A percentile compares a stretch with the other conserved stretches of the same genome.
These are phyloP conservation scores for Xenentodon cancila DNA, from an alignment of 2,797 vertebrate genomes.

Conservation along the genomic window DNA sequence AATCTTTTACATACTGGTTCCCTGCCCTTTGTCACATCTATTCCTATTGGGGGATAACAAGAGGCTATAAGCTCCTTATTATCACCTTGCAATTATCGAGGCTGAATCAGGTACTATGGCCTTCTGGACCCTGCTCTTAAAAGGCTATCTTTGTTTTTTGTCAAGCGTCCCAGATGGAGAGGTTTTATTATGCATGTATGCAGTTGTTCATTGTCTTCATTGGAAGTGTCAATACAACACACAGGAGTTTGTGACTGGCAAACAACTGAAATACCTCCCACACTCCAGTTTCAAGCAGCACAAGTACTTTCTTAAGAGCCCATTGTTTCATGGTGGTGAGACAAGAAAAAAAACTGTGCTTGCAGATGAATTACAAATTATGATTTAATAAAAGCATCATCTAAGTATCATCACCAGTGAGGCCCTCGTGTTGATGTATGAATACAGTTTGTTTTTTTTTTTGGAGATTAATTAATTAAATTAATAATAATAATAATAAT, in stretches of 20 bases:
- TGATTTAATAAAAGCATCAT: too few relatives aligned
- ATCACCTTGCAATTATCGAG: constrained; percentile 76
- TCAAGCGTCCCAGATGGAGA: constrained; percentile 54
- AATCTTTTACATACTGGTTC: constrained; percentile 63
- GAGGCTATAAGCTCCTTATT: constrained; percentile 79
- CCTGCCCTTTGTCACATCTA: constrained; percentile 60
- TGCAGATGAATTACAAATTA: constrained; percentile 14
- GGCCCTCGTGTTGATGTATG: too few relatives aligned
- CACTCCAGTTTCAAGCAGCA: constrained; percentile 44
- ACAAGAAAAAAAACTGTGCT: constrained; percentile 8
- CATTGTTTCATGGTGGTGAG: constrained; percentile 31
- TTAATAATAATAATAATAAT: too few relatives aligned
- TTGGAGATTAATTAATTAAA: too few relatives aligned
- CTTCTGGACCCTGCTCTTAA: constrained; percentile 42
- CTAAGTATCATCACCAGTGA: too few relatives aligned
- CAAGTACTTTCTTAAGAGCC: constrained; percentile 46
- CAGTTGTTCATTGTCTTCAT: constrained; percentile 52
- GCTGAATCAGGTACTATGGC: constrained; percentile 55
- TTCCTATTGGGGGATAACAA: constrained; percentile 68
- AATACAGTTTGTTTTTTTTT: too few relatives aligned
- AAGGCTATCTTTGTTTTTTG: constrained; percentile 61
- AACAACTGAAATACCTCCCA: constrained; percentile 55
- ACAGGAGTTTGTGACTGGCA: constrained; percentile 27
- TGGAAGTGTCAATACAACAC: constrained; percentile 31
- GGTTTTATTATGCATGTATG: constrained; percentile 60